phyloP scores from a whole-genome alignment of 2,888 invertebrate genomes.

The Cyclophora punctaria region DNA sequence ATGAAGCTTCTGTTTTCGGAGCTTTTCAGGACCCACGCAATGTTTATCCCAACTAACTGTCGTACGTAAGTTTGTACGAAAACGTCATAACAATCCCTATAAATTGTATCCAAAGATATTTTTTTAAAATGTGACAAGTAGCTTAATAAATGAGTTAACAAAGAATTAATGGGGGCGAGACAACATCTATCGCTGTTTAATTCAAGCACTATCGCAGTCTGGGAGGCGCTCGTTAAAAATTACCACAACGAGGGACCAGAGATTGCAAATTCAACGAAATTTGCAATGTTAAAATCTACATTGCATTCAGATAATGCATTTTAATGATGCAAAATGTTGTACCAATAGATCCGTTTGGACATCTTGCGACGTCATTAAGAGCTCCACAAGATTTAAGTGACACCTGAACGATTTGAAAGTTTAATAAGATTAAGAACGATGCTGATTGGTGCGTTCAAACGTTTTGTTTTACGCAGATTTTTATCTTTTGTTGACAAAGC shows the following conservation, averaged over 20 bases:
- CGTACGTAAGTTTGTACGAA: too few relatives aligned
- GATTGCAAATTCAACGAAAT: conserved; percentile 64
- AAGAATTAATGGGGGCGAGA: conserved; percentile 30
- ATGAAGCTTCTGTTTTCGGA: too few relatives aligned
- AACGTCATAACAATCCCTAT: too few relatives aligned
- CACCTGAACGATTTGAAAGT: conserved; percentile 44
- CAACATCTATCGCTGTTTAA: conserved; percentile 47
- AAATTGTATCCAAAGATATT: too few relatives aligned
- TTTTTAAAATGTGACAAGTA: conserved; percentile 6
- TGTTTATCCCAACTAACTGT: too few relatives aligned
- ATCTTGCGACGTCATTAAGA: conserved; percentile 41
- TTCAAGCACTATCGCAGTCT: conserved; percentile 57
- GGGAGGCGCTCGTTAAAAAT: conserved; percentile 64
- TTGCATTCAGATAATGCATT: conserved; percentile 72
- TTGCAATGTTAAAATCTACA: conserved; percentile 68
- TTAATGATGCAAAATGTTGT: conserved; percentile 72
- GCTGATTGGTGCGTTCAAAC: too few relatives aligned
- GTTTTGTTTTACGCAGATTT: too few relatives aligned
- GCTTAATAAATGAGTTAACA: conserved; percentile 25
- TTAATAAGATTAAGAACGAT: conserved; percentile 10
- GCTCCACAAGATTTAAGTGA: conserved; percentile 43
- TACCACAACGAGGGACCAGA: conserved; percentile 52
- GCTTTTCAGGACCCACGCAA: too few relatives aligned
- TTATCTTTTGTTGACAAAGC: too few relatives aligned
- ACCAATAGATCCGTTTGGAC: conserved; percentile 43